phyloP scores from a whole-genome alignment of 2,888 invertebrate genomes.

The Lissocephala sabroskyi region DNA sequence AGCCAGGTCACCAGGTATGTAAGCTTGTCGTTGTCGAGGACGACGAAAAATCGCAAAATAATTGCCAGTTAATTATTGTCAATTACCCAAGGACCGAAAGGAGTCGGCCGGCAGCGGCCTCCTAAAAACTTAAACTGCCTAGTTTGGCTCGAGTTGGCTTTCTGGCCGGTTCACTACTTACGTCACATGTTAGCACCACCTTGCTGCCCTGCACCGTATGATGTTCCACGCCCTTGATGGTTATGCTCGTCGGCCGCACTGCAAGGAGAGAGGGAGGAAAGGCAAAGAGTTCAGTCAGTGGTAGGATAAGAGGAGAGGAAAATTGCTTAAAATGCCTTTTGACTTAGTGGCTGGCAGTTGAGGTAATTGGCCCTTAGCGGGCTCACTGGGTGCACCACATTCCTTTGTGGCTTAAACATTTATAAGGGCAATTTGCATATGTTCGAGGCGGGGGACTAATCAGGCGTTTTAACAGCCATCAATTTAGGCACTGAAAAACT shows the following conservation, averaged over 20 bases:
- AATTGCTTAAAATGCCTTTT: no score
- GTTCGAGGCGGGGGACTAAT: no score
- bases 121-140: constrained; percentile 1
- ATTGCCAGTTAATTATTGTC: constrained; percentile 68
- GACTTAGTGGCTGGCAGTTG: no score
- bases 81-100: constrained; percentile 43
- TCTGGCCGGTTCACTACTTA: constrained; percentile 62
- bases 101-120: constrained; percentile 1
- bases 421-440: constrained; percentile 49
- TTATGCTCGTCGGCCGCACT: constrained; percentile 88
- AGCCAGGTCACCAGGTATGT: background rate
- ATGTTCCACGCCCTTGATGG: constrained; percentile 82
- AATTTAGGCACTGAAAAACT: constrained; percentile 43
- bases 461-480: constrained; percentile 37
- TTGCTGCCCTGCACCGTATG: constrained; percentile 87
- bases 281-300: no score
- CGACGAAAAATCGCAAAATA: constrained; percentile 59
- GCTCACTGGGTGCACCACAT: constrained; percentile 10
- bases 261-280: constrained; percentile 62
- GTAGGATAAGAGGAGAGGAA: no score
- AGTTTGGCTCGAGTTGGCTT: background rate
- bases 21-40: constrained; percentile 16
- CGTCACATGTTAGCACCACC: constrained; percentile 82
- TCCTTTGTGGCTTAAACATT: constrained; percentile 30
- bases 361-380: background rate